These are phyloP conservation scores for Operophtera brumata DNA, from an alignment of 2,888 invertebrate species.

Conservation along the genomic window DNA sequence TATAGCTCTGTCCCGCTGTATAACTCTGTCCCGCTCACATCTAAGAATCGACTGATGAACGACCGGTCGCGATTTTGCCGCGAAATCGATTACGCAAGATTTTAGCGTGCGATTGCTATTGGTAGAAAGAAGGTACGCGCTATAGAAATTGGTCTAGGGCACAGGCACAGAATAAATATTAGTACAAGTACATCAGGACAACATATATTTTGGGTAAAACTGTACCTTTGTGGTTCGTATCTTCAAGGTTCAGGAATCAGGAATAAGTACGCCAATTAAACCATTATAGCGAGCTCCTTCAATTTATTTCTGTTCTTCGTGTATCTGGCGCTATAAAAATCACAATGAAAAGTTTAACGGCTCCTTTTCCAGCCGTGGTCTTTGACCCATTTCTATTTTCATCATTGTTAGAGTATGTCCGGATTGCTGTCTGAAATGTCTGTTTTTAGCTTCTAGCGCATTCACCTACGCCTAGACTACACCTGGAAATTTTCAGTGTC, in stretches of 20 bases:
- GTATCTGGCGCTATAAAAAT: constrained; percentile 27
- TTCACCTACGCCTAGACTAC: constrained; percentile 25
- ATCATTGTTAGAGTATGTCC: constrained; percentile 38
- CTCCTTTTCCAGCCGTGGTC: constrained; percentile 39
- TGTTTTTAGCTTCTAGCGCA: constrained; percentile 16
- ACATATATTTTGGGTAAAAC: too few species aligned
- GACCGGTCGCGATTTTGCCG: too few species aligned
- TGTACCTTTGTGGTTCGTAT: neutral
- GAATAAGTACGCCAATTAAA: constrained; percentile 16
- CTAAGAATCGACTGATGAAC: too few species aligned
- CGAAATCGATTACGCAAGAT: too few species aligned
- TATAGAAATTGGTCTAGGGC: too few species aligned
- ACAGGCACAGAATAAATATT: too few species aligned
- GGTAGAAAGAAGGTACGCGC: too few species aligned
- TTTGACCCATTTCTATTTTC: constrained; percentile 54
- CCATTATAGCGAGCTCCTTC: constrained; percentile 21
- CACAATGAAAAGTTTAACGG: constrained; percentile 30
- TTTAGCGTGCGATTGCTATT: too few species aligned
- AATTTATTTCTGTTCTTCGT: constrained; percentile 24
- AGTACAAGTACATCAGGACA: too few species aligned
- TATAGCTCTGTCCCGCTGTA: too few species aligned
- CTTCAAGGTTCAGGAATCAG: constrained; percentile 4
- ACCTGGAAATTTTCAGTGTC: constrained; percentile 14
- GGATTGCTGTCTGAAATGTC: constrained; percentile 33
- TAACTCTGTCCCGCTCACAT: too few species aligned